Percentiles rank a stretch among this genome's conserved stretches.
Conservation (phyloP, 2,888 invertebrate genomes). For the Acronicta psi region DNA sequence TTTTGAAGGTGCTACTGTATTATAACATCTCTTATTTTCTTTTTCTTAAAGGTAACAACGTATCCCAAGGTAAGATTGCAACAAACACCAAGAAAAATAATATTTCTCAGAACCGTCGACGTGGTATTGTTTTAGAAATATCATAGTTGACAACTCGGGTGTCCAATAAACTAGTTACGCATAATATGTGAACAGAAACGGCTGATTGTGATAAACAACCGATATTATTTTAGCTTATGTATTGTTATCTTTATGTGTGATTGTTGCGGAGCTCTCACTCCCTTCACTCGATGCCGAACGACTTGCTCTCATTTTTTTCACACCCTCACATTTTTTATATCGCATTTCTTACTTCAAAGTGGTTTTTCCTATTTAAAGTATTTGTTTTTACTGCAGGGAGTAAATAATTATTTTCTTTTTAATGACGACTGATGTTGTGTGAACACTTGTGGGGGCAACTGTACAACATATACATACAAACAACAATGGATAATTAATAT, state of each 20-base stretch:
- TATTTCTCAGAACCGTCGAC: background rate
- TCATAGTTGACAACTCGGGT: constrained; percentile 2
- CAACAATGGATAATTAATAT: constrained; percentile 61
- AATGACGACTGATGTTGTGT: constrained; percentile 3
- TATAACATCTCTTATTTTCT: constrained; percentile 46
- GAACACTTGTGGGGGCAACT: constrained; percentile 26
- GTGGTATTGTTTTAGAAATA: constrained; percentile 4
- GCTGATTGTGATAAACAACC: constrained; percentile 3
- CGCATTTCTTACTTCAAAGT: constrained; percentile 2
- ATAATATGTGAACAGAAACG: constrained; percentile 4
- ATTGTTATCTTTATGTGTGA: background rate
- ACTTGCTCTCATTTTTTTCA: background rate
- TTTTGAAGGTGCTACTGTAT: constrained; percentile 37
- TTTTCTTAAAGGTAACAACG: constrained; percentile 55
- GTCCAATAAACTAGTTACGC: constrained; percentile 4
- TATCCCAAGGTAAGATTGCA: constrained; percentile 45
- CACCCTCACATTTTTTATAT: constrained; percentile 1
- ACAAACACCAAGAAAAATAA: constrained; percentile 23
- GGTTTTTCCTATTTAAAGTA: constrained; percentile 5
- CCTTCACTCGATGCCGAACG: background rate
- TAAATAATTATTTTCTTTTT: constrained; percentile 7
- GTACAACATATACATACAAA: constrained; percentile 46
- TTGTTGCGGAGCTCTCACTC: background rate
- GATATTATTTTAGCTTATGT: background rate
- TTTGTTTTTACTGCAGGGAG: constrained; percentile 1